Percentiles rank a stretch among this genome's conserved stretches.
Conservation (phyloP, 2,113 vertebrate genomes). For the Spheniscus mendiculus region DNA sequence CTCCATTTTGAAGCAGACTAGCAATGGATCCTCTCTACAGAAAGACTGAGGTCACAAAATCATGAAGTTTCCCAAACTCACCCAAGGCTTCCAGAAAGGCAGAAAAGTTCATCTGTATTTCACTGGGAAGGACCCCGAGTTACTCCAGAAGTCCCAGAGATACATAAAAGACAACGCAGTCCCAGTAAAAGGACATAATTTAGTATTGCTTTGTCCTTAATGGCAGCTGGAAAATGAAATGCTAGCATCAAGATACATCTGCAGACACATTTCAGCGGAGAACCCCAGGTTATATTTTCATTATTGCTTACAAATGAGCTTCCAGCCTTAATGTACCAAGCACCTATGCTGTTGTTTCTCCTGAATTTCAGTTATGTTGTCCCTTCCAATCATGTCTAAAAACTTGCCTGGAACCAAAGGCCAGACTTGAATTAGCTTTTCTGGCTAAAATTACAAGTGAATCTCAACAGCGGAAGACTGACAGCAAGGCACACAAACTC, state of each 20-base stretch:
- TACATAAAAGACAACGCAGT: neutral
- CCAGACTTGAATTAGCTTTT: neutral
- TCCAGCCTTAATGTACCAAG: neutral
- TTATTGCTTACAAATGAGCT: neutral
- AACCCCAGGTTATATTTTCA: fast-evolving
- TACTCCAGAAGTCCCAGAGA: neutral
- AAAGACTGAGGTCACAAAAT: neutral
- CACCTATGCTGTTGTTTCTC: fast-evolving
- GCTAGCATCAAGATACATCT: neutral
- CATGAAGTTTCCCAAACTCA: neutral
- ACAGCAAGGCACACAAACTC: neutral
- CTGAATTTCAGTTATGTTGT: neutral
- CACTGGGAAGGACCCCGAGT: neutral
- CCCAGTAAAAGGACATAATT: neutral
- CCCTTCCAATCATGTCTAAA: neutral
- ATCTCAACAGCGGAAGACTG: neutral
- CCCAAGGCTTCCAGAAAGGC: neutral
- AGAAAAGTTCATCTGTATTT: neutral
- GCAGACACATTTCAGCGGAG: neutral
- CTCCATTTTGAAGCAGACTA: neutral
- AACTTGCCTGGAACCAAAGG: neutral
- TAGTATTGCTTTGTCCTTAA: neutral
- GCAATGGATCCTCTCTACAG: neutral
- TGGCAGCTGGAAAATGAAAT: neutral
- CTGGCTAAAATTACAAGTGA: neutral